Evolutionary conservation across 2,797 vertebrate species (phyloP), one percentile per base, ranked within the genome.

Genomic region (Micropoecilia bifurca): DNA sequence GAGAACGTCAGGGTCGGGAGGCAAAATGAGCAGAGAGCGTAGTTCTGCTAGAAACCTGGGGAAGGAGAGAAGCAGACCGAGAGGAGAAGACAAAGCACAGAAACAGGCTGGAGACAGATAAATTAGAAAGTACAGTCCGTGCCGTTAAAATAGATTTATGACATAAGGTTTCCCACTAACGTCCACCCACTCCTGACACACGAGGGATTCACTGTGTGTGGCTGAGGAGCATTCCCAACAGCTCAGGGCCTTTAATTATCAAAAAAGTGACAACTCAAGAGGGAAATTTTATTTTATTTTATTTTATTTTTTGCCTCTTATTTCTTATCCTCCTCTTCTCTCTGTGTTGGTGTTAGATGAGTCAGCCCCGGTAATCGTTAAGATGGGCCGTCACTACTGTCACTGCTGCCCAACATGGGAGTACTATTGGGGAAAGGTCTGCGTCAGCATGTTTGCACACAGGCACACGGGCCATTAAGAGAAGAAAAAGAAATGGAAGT

Each of bases 341-440:
- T 78, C 74, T 80, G 72, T 79, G 85, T 78, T 71, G 84, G 83
- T 85, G 87, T 86, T 81, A 86, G 84, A 92, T 92, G 89, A 92
- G 85, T 91, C 91, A 90, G 48, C 80, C 76, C 43, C 74, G 63
- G 81, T 68, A 59, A 80, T 63, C 16, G 57, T 81, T 63, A 83
- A 77, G 79, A 80, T 13, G 78, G 85, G 48, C 63, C 76, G 41
- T 80, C 81, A 80, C 85, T 84, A 71, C 77, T 80, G 80, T 81
- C 39, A 41, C 73, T 80, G 45, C 81, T 84, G 82, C 74, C 61
- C 61, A 78, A 87, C 81, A 88, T 1, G 30, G 80, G 80, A 80
- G 69, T 79, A 68, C 66, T 8, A 36, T 18, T 22, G 73, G 80
- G 80, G 73, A 81, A 7, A 82, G 79, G 74, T 16, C 76, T 79